These are phyloP conservation scores for Leucosticte australis DNA, from an alignment of 2,113 vertebrate species.

Conservation along the genomic window DNA sequence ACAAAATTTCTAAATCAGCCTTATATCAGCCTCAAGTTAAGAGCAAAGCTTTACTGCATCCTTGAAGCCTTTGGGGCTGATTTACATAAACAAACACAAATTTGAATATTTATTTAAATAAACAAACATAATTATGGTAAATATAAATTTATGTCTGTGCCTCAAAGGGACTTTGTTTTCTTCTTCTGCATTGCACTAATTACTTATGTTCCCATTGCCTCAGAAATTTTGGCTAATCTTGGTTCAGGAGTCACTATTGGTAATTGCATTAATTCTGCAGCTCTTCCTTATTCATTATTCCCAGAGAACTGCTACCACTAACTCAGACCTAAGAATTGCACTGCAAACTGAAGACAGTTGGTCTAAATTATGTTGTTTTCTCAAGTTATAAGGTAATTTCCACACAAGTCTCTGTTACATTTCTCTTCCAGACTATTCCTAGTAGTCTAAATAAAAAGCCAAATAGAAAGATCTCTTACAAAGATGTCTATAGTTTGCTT, in stretches of 20 bases:
- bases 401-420: not conserved
- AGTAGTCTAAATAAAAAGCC: not conserved
- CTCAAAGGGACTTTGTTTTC: not conserved
- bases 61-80: not conserved
- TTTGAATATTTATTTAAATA: not conserved
- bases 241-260: not conserved
- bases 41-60: not conserved
- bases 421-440: not conserved
- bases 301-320: not conserved
- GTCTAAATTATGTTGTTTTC: not conserved
- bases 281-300: not conserved
- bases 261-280: not conserved
- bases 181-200: not conserved
- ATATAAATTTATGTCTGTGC: not conserved
- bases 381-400: not conserved
- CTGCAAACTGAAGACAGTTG: not conserved
- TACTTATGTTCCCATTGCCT: not conserved
- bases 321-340: not conserved
- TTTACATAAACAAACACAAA: not conserved
- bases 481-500: not conserved
- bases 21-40: not conserved
- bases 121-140: not conserved
- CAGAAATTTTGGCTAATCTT: not conserved
- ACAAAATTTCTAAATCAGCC: slow-evolving; percentile 24
- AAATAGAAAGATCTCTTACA: not conserved